Conservation (phyloP, 2,888 invertebrate genomes). For the Drosophila conformis region DNA sequence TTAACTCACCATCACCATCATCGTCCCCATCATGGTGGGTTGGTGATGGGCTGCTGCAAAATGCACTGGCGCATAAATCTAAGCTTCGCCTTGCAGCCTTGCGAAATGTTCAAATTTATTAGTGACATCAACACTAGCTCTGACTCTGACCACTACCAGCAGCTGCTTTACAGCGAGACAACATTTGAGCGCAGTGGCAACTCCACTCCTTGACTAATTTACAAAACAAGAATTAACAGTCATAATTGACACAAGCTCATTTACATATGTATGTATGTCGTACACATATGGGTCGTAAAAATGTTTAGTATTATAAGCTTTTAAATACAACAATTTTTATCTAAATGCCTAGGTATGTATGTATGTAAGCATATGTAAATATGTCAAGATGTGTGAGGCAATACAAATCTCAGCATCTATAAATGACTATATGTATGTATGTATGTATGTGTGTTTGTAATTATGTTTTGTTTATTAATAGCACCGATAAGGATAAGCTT, state of each 20-base stretch:
- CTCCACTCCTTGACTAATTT: slow-evolving; percentile 41
- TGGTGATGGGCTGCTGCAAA: slow-evolving; percentile 46
- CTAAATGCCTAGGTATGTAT: slow-evolving; percentile 13
- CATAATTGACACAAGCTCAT: slow-evolving; percentile 49
- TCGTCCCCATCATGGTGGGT: slow-evolving; percentile 39
- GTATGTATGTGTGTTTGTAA: slow-evolving; percentile 12
- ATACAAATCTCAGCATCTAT: slow-evolving; percentile 35
- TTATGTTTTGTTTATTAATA: slow-evolving; percentile 45
- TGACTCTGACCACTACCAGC: slow-evolving; percentile 14
- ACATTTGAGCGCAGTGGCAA: slow-evolving; percentile 48
- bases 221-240: slow-evolving; percentile 47
- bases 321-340: slow-evolving; percentile 31
- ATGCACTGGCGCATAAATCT: slow-evolving; percentile 61
- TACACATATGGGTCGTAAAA: slow-evolving; percentile 22
- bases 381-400: slow-evolving; percentile 33
- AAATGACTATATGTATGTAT: slow-evolving; percentile 1
- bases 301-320: slow-evolving; percentile 49
- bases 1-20: slow-evolving; percentile 61
- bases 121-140: slow-evolving; percentile 50
- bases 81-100: slow-evolving; percentile 48
- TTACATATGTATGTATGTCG: slow-evolving; percentile 21
- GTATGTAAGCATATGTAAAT: slow-evolving; percentile 5
- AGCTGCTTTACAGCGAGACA: slow-evolving; percentile 31
- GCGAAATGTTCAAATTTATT: slow-evolving; percentile 49
- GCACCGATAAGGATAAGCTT: slow-evolving; percentile 55